Conservation (phyloP, 2,113 vertebrate genomes). For the Prochilodus magdalenae region DNA sequence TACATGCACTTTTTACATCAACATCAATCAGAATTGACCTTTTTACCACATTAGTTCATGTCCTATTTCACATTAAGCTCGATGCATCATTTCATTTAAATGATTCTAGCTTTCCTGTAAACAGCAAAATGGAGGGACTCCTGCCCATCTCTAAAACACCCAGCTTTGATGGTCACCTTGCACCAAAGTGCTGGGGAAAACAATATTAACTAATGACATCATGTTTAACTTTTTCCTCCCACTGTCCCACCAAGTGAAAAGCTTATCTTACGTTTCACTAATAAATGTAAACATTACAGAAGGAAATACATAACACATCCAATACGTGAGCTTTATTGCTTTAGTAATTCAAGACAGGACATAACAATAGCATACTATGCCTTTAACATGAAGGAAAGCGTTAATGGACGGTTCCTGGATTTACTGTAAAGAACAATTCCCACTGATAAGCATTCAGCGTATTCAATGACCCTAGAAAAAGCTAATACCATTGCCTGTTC, state of each 20-base stretch:
- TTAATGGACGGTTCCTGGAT: too few relatives aligned
- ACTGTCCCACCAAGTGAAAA: too few relatives aligned
- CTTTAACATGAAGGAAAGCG: not conserved
- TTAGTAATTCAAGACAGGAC: not conserved
- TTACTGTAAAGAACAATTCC: too few relatives aligned
- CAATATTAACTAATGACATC: too few relatives aligned
- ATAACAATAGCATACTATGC: not conserved
- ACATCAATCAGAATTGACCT: not conserved
- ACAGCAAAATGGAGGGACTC: too few relatives aligned
- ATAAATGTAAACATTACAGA: too few relatives aligned
- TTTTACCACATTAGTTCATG: not conserved
- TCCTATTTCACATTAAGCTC: not conserved
- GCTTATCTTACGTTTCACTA: too few relatives aligned
- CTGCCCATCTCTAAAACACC: too few relatives aligned
- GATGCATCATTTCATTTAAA: not conserved
- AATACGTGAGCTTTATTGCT: too few relatives aligned
- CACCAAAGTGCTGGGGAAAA: too few relatives aligned
- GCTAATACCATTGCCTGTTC: not conserved
- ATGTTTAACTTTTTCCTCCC: too few relatives aligned
- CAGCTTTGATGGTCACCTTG: too few relatives aligned
- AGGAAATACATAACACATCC: not conserved
- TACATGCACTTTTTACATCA: not conserved
- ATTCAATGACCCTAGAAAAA: constrained; percentile 1
- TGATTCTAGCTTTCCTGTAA: not conserved
- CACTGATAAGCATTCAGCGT: not conserved